Evolutionary conservation across 1,140 invertebrate genomes (phyloP), one percentile per base, ranked within the genome.

Genomic region (Brachionus calyciflorus): DNA sequence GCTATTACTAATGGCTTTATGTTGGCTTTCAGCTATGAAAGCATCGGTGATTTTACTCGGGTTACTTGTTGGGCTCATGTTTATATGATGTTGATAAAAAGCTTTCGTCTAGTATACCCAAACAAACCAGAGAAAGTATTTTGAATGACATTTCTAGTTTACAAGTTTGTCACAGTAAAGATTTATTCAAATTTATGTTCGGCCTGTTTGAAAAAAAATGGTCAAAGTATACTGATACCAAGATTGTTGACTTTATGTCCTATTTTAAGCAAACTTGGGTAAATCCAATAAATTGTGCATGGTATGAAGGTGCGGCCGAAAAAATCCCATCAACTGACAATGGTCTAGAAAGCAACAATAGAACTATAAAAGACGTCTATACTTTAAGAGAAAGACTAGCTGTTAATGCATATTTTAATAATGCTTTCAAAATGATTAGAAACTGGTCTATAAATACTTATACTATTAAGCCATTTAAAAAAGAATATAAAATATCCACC

Each of bases 1-100:
- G 53, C 53, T 28, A 55, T 55, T 55, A 55, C 24, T 28, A 55
- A 55, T 55, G 53, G 21, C n/a, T 55, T 55, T 55, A 14, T 28
- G 28, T 26, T 3, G 28, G 53, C 28, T 55, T 55, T 28, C 28
- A 28, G 26, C 28, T 1, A 55, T 28, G 28, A 55, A 28, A 55
- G 14, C 28, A 0, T 28, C 14, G 24, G 14, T 55, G 24, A 55
- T 28, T 14, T 21, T 28, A 55, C 28, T 55, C 3, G 33, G 9
- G 33, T 37, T 3, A 37, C 3, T 55, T 24, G 9, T 55, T 49
- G 46, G 46, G 24, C 53, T 55, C 24, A 57, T 57, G 53, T 57
- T 37, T 5, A 37, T 37, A 37, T 37, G 33, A 57, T 57, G 30
- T 0, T 24, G 28, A 24, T 24, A 57, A 57, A 28, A 28, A 28